Conservation (phyloP, 2,797 vertebrate genomes). For the Petrocephalus schoutedeni region DNA sequence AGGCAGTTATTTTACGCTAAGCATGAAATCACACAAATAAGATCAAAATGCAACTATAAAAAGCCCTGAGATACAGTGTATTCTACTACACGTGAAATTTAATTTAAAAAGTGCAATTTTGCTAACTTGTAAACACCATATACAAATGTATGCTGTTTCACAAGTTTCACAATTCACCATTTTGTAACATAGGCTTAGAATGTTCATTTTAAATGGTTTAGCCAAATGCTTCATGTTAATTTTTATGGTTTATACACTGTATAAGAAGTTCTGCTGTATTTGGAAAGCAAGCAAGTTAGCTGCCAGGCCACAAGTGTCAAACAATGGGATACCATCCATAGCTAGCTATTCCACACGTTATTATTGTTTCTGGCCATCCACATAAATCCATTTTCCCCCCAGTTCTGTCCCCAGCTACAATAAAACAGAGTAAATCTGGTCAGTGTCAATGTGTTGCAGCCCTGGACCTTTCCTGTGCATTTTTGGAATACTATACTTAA, state of each 20-base stretch:
- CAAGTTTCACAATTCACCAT: neutral
- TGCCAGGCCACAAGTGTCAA: neutral
- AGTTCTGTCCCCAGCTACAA: constrained; percentile 55
- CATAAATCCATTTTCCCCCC: constrained; percentile 61
- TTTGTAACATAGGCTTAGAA: neutral
- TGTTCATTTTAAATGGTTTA: neutral
- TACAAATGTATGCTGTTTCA: neutral
- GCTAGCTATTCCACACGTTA: constrained; percentile 39
- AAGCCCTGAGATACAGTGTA: neutral
- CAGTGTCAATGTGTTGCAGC: neutral
- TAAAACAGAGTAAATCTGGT: neutral
- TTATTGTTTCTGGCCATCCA: constrained; percentile 45
- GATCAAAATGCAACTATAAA: neutral
- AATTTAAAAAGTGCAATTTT: neutral
- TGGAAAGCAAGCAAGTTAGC: neutral
- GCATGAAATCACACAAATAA: neutral
- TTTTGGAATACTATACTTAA: neutral
- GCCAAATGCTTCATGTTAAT: neutral
- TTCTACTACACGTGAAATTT: neutral
- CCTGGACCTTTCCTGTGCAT: neutral
- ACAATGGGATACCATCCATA: constrained; percentile 30
- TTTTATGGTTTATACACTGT: neutral
- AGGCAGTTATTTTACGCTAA: neutral
- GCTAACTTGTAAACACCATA: neutral
- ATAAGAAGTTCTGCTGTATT: neutral